A percentile compares a stretch with the other conserved stretches of the same genome.
Evolutionary conservation across 2,888 invertebrate species (phyloP).

Genomic region (Sturmia bella): DNA sequence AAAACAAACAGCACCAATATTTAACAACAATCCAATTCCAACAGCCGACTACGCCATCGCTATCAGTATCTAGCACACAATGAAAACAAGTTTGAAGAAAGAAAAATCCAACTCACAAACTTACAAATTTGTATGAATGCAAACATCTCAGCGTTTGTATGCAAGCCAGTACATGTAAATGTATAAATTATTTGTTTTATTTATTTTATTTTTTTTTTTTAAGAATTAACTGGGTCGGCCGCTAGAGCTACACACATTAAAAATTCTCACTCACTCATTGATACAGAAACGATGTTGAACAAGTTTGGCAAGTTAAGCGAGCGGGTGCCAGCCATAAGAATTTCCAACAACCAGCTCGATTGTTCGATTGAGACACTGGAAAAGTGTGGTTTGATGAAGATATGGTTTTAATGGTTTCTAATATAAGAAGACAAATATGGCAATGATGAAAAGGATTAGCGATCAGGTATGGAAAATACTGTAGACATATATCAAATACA

Average conservation of each 20-base stretch:
- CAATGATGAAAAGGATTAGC: background rate
- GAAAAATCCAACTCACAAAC: slow-evolving; percentile 36
- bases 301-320: slow-evolving; percentile 38
- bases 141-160: background rate
- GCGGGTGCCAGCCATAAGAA: slow-evolving; percentile 21
- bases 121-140: background rate
- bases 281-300: slow-evolving; percentile 9
- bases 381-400: background rate
- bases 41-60: slow-evolving; percentile 39
- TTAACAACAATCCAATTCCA: slow-evolving; percentile 36
- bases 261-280: slow-evolving; percentile 13
- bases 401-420: background rate
- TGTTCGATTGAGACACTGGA: background rate
- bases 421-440: slow-evolving; percentile 14
- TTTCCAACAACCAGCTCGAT: slow-evolving; percentile 14
- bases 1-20: slow-evolving; percentile 53
- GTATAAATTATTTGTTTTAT: background rate
- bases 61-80: slow-evolving; percentile 62
- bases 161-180: background rate
- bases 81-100: slow-evolving; percentile 67
- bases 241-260: slow-evolving; percentile 47
- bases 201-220: slow-evolving; percentile 27
- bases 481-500: no score
- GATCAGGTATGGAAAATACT: slow-evolving; percentile 8
- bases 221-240: slow-evolving; percentile 67